Evolutionary conservation across 2,888 invertebrate species (phyloP), one percentile per base, ranked within the genome.

Genomic region (Pteria penguin): DNA sequence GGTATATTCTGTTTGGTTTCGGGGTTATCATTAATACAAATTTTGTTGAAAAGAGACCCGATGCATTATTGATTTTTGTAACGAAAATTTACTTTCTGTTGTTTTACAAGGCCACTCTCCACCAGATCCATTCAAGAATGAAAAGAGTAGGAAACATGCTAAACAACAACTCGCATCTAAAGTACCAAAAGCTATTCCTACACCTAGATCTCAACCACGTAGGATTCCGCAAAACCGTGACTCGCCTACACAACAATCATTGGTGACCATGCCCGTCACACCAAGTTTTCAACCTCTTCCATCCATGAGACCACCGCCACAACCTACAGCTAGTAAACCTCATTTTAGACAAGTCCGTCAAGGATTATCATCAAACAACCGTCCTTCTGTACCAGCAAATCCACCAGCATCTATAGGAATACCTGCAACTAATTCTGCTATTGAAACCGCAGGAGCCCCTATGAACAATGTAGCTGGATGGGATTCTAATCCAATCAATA

Each of bases 51-150:
- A n/a, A n/a, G n/a, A n/a, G n/a, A n/a, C n/a, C n/a, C n/a, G n/a
- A n/a, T n/a, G n/a, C n/a, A n/a, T n/a, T n/a, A n/a, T n/a, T n/a
- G n/a, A n/a, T n/a, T n/a, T n/a, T n/a, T n/a, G n/a, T n/a, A n/a
- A n/a, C n/a, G n/a, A n/a, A n/a, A n/a, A n/a, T n/a, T 45, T 8
- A 45, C 8, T 14, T 45, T 45, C 11, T 18, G 8, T 45, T 45
- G 45, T 18, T 63, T 31, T 26, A 36, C 1, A 18, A 65, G 65
- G 36, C 5, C 32, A 36, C 2, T 36, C 65, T 2, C 65, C 65
- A 26, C 65, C 65, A 18, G 65, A 65, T 45, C 65, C 65, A 4
- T 65, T 65, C 26, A 36, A 31, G 45, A 26, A 5, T 4, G 14
- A 32, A 26, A 45, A 36, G 26, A 2, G 36, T 4, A 65, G 45